A percentile compares a stretch with the other conserved stretches of the same genome.
These are phyloP conservation scores for Neoascia interrupta DNA, from an alignment of 2,888 invertebrate species.

Conservation along the genomic window DNA sequence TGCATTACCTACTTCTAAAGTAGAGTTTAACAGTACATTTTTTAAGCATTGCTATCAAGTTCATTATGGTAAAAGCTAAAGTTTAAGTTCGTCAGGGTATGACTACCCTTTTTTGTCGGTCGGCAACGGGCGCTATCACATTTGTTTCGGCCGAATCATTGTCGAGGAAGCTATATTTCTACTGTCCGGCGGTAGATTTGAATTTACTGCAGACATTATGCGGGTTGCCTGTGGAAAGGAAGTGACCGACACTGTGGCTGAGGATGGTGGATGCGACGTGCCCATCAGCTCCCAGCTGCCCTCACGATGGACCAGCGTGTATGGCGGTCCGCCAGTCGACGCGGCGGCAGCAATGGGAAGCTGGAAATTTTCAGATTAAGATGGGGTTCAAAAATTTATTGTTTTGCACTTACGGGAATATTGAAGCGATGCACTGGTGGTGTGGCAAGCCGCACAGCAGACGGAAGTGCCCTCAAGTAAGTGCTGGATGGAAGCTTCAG, in stretches of 20 bases:
- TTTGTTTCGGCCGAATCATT: conserved; percentile 70
- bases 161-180: too few species aligned
- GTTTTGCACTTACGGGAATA: conserved; percentile 76
- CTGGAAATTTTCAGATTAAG: conserved; percentile 67
- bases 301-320: conserved; percentile 72
- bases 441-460: conserved; percentile 63
- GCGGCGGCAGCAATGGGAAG: conserved; percentile 74
- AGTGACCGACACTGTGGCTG: conserved; percentile 39
- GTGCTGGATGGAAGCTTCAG: conserved; percentile 77
- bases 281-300: conserved; percentile 73
- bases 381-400: background rate
- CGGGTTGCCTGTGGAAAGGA: conserved; percentile 59
- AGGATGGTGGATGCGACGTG: conserved; percentile 26
- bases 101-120: background rate
- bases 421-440: conserved; percentile 74
- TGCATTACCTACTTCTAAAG: too few species aligned
- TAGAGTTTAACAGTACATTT: too few species aligned
- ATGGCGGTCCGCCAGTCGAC: conserved; percentile 70
- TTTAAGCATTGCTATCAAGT: too few species aligned
- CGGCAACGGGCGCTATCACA: conserved; percentile 38
- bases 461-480: conserved; percentile 74
- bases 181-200: conserved; percentile 36
- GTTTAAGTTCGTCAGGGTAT: background rate
- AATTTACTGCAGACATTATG: conserved; percentile 42
- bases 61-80: too few species aligned